Conservation (phyloP, 2,888 invertebrate species). For the Hypselothyrea guttata region DNA sequence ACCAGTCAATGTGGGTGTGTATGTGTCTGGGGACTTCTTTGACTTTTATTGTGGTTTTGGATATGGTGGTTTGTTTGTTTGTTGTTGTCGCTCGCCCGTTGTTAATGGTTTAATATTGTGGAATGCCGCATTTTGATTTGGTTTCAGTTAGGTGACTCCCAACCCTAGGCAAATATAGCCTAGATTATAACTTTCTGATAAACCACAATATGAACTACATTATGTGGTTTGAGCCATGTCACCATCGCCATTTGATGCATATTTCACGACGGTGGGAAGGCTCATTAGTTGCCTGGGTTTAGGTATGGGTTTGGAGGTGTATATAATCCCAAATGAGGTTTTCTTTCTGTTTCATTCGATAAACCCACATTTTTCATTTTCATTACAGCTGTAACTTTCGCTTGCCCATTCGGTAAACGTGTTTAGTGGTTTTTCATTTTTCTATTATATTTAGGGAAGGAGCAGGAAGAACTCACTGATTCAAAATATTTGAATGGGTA, state of each 20-base stretch:
- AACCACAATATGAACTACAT: constrained; percentile 4
- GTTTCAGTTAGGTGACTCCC: constrained; percentile 4
- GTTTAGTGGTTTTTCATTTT: constrained; percentile 1
- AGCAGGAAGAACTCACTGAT: constrained; percentile 21
- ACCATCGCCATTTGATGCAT: constrained; percentile 21
- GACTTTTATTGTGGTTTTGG: no score
- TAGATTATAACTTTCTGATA: constrained; percentile 38
- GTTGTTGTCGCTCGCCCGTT: constrained; percentile 25
- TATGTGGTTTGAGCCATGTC: constrained; percentile 9
- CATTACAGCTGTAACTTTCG: neutral
- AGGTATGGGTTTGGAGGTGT: neutral
- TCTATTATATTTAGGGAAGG: constrained; percentile 5
- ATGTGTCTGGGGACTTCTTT: constrained; percentile 12
- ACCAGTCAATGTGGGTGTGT: constrained; percentile 6
- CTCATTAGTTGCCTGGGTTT: constrained; percentile 34
- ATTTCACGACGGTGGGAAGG: neutral
- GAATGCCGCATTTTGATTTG: constrained; percentile 60
- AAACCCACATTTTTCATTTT: constrained; percentile 18
- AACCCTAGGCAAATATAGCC: constrained; percentile 10
- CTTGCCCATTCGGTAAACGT: constrained; percentile 13
- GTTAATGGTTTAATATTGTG: constrained; percentile 56
- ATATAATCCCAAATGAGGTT: constrained; percentile 8
- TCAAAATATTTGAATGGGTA: constrained; percentile 13
- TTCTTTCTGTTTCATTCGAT: constrained; percentile 3
- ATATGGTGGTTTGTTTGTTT: no score